Evolutionary conservation across 1,140 invertebrate species (phyloP), one percentile per base, ranked within the genome.

Genomic region (Phymastichus coffea): DNA sequence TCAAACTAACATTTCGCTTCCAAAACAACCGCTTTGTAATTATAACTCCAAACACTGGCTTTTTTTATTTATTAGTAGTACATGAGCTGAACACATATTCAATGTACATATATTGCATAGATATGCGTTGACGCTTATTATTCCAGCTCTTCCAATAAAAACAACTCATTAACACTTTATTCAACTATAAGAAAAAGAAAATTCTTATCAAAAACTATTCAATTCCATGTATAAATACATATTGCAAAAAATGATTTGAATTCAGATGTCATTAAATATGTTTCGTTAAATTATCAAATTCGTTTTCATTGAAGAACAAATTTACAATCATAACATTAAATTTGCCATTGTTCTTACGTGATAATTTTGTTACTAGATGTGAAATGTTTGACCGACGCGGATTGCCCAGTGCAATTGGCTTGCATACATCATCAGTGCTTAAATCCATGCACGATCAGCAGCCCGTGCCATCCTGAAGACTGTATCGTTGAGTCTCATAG

Each of bases 401-500:
- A 90, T 57, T 95, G 93, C 73, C 83, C 88, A 8, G 72, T 79
- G 9, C 85, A 87, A 65, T 82, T 90, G 75, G 87, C 90, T 37
- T 95, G 93, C 71, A 81, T 92, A 59, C 84, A 88, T 70, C 83
- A 87, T 4, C 83, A 87, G 55, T 95, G 93, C 67, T 80, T 86
- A 33, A 91, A 91, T 74, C 89, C 88, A 12, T 91, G 89, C 70
- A 80, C 80, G 12, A 75, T 83, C 53, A 80, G 83, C 15, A 90
- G 88, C 67, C 88, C 88, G 1, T 93, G 90, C 68, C 71, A 76
- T 33, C 70, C 81, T 23, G 82, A 91, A 59, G 87, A 89, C 41
- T 93, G 91, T 72, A 86, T 86, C 63, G 89, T 92, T 20, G 79
- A 89, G 63, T 79, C 89, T 68, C 91, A 93, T 76, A 85, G 88